phyloP scores from a whole-genome alignment of 2,797 vertebrate genomes.

The Gymnothorax reevesii region DNA sequence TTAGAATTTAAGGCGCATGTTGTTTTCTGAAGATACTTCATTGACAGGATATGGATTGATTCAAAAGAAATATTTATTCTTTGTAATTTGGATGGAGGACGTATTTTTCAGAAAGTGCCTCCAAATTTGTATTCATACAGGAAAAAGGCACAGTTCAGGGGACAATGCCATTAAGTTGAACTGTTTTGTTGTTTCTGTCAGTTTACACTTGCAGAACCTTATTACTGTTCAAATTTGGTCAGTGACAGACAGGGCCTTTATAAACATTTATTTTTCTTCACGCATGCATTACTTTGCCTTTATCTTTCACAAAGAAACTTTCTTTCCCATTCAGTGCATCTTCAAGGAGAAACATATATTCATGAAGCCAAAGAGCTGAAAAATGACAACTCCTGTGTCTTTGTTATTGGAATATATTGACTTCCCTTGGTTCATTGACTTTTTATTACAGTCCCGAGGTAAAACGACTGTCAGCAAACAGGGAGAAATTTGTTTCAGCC shows the following conservation, averaged over 20 bases:
- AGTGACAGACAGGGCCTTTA: constrained; percentile 70
- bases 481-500: constrained; percentile 73
- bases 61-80: constrained; percentile 71
- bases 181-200: constrained; percentile 63
- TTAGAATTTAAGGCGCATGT: background rate
- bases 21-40: constrained; percentile 74
- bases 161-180: constrained; percentile 52
- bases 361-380: constrained; percentile 54
- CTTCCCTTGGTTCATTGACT: constrained; percentile 86
- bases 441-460: constrained; percentile 87
- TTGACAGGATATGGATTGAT: constrained; percentile 78
- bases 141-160: constrained; percentile 82
- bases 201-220: constrained; percentile 68
- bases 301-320: constrained; percentile 44
- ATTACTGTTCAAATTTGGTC: constrained; percentile 68
- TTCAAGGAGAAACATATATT: constrained; percentile 62
- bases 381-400: constrained; percentile 71
- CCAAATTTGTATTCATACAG: constrained; percentile 80
- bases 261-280: constrained; percentile 51
- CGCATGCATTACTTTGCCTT: constrained; percentile 53
- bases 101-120: constrained; percentile 66
- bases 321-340: constrained; percentile 49
- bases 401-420: constrained; percentile 80
- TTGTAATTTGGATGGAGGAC: constrained; percentile 59
- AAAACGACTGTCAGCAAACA: constrained; percentile 78